Evolutionary conservation across 2,888 invertebrate genomes (phyloP).

Genomic region (Terebella lapidaria): DNA sequence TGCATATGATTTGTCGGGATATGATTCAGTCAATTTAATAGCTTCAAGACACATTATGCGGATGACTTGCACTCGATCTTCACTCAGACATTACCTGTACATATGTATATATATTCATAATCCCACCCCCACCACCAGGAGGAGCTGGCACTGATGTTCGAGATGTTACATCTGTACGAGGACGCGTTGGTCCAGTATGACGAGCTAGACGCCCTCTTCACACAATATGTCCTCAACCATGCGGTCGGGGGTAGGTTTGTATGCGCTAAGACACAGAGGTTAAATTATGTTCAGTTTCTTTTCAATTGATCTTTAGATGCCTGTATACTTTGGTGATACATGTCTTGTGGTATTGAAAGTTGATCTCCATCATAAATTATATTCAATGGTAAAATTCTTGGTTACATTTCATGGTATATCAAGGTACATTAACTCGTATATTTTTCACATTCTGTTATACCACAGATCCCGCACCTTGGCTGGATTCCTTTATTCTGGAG

Average conservation of each 20-base stretch:
- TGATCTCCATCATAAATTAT: no score
- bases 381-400: not conserved
- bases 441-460: not conserved
- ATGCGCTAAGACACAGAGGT: no score
- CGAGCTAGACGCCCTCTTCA: slow-evolving; percentile 92
- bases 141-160: slow-evolving; percentile 88
- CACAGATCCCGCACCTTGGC: slow-evolving; percentile 77
- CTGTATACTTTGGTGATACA: not conserved
- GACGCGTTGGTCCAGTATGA: slow-evolving; percentile 95
- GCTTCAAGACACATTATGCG: no score
- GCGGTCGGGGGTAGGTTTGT: slow-evolving; percentile 64
- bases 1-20: no score
- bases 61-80: no score
- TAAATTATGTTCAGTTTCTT: no score
- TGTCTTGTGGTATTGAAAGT: not conserved
- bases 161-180: slow-evolving; percentile 87
- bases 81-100: no score
- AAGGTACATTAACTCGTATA: not conserved
- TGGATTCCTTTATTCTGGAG: slow-evolving; percentile 73
- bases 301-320: not conserved
- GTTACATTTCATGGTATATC: not conserved
- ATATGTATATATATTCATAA: no score
- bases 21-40: no score
- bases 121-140: no score
- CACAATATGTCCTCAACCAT: slow-evolving; percentile 93